A percentile compares a stretch with the other conserved stretches of the same genome.
These are phyloP conservation scores for Promerops cafer DNA, from an alignment of 2,113 vertebrate genomes.

Conservation along the genomic window DNA sequence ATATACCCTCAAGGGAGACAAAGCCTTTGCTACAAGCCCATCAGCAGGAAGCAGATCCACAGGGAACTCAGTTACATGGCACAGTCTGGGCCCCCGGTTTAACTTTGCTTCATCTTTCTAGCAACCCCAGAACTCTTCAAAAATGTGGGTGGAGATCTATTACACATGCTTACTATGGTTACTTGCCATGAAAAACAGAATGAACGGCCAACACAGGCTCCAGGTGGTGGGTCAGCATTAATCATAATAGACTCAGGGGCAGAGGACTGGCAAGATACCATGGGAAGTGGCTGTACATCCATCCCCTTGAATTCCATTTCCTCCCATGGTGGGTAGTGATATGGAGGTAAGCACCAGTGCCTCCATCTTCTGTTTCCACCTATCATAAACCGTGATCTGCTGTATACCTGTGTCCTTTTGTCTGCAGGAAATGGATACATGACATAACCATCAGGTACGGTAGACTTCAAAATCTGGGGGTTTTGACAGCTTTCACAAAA, in stretches of 20 bases:
- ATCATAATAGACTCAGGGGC: not conserved
- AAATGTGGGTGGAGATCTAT: slow-evolving; percentile 18
- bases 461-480: not conserved
- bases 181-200: slow-evolving; percentile 13
- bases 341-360: not conserved
- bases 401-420: not conserved
- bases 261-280: not conserved
- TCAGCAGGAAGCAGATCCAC: not conserved
- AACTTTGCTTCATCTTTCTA: not conserved
- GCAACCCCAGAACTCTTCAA: not conserved
- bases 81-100: not conserved
- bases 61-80: not conserved
- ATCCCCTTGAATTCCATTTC: not conserved
- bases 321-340: not conserved
- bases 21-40: not conserved
- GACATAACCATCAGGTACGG: not conserved
- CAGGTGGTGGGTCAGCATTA: slow-evolving; percentile 34
- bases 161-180: slow-evolving; percentile 40
- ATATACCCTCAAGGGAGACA: not conserved
- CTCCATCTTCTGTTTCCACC: not conserved
- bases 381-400: not conserved
- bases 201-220: not conserved
- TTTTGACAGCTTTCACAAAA: not conserved
- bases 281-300: not conserved
- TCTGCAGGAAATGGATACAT: not conserved